Conservation (phyloP, 1,140 invertebrate species). For the Charaxes varanes region DNA sequence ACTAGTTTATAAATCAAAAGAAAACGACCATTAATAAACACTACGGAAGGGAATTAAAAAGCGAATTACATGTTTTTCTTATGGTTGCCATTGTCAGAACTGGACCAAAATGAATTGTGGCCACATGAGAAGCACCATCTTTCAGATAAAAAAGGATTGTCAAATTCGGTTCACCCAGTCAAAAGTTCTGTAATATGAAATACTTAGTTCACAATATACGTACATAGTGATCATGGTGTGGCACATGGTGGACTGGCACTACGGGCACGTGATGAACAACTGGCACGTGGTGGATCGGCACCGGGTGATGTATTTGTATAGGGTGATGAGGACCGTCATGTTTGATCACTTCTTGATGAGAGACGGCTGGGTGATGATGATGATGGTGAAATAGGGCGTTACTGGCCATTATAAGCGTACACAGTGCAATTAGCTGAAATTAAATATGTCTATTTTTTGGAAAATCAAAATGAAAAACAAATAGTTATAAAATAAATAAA, state of each 20-base stretch:
- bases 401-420: constrained; percentile 37
- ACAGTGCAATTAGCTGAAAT: constrained; percentile 39
- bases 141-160: no score
- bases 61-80: no score
- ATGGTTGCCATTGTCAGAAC: no score
- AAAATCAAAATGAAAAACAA: neutral
- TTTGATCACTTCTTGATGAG: constrained; percentile 52
- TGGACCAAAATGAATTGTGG: no score
- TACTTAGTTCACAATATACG: constrained; percentile 25
- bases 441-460: constrained; percentile 1
- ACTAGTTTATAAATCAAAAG: no score
- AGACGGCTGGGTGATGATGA: constrained; percentile 53
- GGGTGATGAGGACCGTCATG: constrained; percentile 46
- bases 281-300: constrained; percentile 31
- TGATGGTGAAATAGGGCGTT: constrained; percentile 52
- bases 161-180: no score
- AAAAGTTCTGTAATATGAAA: no score
- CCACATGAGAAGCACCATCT: no score
- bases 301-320: constrained; percentile 35
- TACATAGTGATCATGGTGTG: constrained; percentile 60
- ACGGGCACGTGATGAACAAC: constrained; percentile 28
- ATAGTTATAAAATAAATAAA: no score
- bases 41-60: no score
- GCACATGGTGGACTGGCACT: constrained; percentile 33
- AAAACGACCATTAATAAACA: no score